A percentile compares a stretch with the other conserved stretches of the same genome.
These are phyloP conservation scores for Argyrosomus regius DNA, from an alignment of 2,797 vertebrate species.

Conservation along the genomic window DNA sequence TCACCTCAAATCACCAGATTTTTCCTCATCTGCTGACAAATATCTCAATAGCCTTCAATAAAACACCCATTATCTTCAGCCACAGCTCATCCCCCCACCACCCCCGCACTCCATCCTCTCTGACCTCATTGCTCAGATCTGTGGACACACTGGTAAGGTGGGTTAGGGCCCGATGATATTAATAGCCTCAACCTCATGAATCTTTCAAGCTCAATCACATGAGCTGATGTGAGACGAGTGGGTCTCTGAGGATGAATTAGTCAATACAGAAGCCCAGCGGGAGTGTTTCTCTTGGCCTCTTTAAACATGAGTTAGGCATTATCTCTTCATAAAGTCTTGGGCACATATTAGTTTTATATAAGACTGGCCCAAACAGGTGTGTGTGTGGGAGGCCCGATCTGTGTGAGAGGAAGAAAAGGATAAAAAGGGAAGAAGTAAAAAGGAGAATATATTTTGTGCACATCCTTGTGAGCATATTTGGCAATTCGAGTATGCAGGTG, in stretches of 20 bases:
- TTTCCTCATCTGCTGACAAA: constrained; percentile 40
- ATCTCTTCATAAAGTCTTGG: constrained; percentile 50
- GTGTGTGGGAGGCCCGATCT: not conserved
- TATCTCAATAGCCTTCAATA: constrained; percentile 5
- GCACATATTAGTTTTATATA: constrained; percentile 49
- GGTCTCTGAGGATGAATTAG: constrained; percentile 64
- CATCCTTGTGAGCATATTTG: constrained; percentile 50
- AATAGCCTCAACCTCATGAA: constrained; percentile 79
- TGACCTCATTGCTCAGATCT: constrained; percentile 59
- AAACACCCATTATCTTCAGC: constrained; percentile 29
- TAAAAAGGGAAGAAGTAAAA: not conserved
- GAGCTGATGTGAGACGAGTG: constrained; percentile 62
- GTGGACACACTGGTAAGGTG: constrained; percentile 43
- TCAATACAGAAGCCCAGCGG: constrained; percentile 52
- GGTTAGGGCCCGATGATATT: constrained; percentile 65
- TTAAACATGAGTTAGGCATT: constrained; percentile 57
- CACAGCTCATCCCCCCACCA: not conserved
- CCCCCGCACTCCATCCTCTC: not conserved
- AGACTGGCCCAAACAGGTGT: constrained; percentile 15
- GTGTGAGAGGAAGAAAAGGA: constrained; percentile 1
- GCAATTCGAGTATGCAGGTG: constrained; percentile 51
- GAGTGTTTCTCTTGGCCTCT: constrained; percentile 47
- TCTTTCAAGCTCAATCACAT: constrained; percentile 79
- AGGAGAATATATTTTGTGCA: constrained; percentile 34
- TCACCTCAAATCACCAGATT: constrained; percentile 14